Percentiles rank a stretch among this genome's conserved stretches.
These are phyloP conservation scores for Leistus spinibarbis DNA, from an alignment of 2,888 invertebrate species.

Conservation along the genomic window DNA sequence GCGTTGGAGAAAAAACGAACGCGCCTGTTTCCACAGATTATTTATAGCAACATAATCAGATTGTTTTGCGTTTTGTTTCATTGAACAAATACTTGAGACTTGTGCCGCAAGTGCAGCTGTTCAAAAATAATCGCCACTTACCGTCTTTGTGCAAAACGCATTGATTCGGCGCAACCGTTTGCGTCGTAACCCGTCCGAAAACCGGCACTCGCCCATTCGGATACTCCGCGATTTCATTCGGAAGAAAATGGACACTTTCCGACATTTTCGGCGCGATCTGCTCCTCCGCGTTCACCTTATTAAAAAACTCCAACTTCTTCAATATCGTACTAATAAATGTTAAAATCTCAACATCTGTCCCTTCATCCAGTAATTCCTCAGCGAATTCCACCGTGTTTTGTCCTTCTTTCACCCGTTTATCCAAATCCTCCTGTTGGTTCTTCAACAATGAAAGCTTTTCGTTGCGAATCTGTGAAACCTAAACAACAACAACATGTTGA, in stretches of 20 bases:
- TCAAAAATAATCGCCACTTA: conserved; percentile 45
- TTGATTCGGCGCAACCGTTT: conserved; percentile 66
- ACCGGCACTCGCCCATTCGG: conserved; percentile 58
- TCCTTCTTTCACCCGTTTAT: conserved; percentile 63
- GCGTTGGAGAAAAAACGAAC: not conserved
- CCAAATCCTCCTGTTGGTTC: conserved; percentile 57
- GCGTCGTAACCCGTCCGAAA: conserved; percentile 67
- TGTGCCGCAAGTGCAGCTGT: not conserved
- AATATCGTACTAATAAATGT: conserved; percentile 70
- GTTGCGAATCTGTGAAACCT: conserved; percentile 44
- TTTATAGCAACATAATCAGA: not conserved
- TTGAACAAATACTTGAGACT: not conserved
- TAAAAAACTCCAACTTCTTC: conserved; percentile 68
- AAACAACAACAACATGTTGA: conserved; percentile 5
- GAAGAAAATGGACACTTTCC: conserved; percentile 62
- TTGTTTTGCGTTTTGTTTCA: not conserved
- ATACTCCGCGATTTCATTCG: conserved; percentile 59
- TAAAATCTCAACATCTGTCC: conserved; percentile 73
- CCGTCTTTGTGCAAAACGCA: conserved; percentile 66
- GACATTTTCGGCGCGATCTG: conserved; percentile 54
- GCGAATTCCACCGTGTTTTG: conserved; percentile 67
- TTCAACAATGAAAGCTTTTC: conserved; percentile 55
- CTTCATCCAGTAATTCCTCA: conserved; percentile 66
- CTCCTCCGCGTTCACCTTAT: conserved; percentile 58
- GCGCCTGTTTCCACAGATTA: not conserved